Percentiles rank a stretch among this genome's conserved stretches.
phyloP scores from a whole-genome alignment of 2,888 invertebrate genomes.

The Callosobruchus maculatus region DNA sequence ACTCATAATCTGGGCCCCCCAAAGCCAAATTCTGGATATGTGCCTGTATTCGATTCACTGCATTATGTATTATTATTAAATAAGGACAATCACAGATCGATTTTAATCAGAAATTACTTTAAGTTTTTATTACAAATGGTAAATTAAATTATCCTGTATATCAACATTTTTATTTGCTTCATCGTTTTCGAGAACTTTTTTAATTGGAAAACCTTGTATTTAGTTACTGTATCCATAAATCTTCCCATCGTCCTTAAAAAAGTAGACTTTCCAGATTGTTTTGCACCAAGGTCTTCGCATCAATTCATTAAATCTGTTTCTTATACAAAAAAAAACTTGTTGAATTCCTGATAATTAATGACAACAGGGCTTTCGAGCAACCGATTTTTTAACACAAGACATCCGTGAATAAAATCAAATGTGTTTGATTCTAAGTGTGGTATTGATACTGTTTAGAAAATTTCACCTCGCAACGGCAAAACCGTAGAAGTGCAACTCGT shows the following conservation, averaged over 20 bases:
- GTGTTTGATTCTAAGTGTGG: too few relatives aligned
- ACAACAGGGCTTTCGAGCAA: neutral
- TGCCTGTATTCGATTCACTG: too few relatives aligned
- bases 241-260: neutral
- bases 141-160: too few relatives aligned
- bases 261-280: neutral
- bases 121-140: too few relatives aligned
- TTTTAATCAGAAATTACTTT: too few relatives aligned
- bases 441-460: neutral
- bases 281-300: neutral
- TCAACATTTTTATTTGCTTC: too few relatives aligned
- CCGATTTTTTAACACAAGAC: neutral
- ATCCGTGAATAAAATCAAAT: neutral
- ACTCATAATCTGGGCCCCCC: too few relatives aligned
- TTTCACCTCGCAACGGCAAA: neutral
- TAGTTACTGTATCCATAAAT: neutral
- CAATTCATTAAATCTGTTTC: neutral
- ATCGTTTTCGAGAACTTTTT: neutral
- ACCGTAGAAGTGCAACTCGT: neutral
- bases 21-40: too few relatives aligned
- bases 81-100: too few relatives aligned
- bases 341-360: neutral
- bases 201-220: neutral
- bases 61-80: too few relatives aligned
- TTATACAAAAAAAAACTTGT: neutral